phyloP scores from a whole-genome alignment of 1,140 invertebrate genomes.

The Drosophila parvula region DNA sequence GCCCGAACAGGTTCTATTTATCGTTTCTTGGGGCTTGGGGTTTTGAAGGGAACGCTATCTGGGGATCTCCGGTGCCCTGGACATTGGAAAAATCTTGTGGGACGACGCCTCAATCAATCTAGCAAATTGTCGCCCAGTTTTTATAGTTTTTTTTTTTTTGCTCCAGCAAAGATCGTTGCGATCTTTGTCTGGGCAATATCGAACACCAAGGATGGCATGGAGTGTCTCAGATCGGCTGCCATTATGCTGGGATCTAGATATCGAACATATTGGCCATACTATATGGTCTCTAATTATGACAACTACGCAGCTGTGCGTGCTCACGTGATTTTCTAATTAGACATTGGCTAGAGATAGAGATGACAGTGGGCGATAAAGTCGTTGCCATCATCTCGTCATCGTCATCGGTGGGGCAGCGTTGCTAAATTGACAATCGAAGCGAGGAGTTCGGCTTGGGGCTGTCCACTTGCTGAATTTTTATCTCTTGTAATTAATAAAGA shows the following conservation, averaged over 20 bases:
- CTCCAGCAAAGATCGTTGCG: not conserved
- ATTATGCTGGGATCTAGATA: slow-evolving; percentile 34
- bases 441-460: not conserved
- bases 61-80: not conserved
- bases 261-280: slow-evolving; percentile 28
- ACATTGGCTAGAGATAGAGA: slow-evolving; percentile 49
- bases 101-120: slow-evolving; percentile 75
- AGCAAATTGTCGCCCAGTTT: slow-evolving; percentile 77
- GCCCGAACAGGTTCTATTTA: slow-evolving; percentile 65
- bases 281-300: slow-evolving; percentile 75
- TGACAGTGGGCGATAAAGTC: slow-evolving; percentile 82
- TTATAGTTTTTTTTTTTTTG: slow-evolving; percentile 12
- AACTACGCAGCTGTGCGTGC: slow-evolving; percentile 80
- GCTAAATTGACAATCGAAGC: slow-evolving; percentile 78
- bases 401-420: slow-evolving; percentile 22
- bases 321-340: slow-evolving; percentile 82
- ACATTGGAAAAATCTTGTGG: slow-evolving; percentile 19
- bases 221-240: slow-evolving; percentile 23
- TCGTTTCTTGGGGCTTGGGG: slow-evolving; percentile 1
- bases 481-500: not conserved
- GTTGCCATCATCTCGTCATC: slow-evolving; percentile 55
- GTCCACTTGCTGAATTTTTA: slow-evolving; percentile 22
- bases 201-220: slow-evolving; percentile 29
- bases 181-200: slow-evolving; percentile 35
- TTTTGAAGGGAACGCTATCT: not conserved